Conservation (phyloP, 2,797 vertebrate genomes). For the Leuciscus waleckii region DNA sequence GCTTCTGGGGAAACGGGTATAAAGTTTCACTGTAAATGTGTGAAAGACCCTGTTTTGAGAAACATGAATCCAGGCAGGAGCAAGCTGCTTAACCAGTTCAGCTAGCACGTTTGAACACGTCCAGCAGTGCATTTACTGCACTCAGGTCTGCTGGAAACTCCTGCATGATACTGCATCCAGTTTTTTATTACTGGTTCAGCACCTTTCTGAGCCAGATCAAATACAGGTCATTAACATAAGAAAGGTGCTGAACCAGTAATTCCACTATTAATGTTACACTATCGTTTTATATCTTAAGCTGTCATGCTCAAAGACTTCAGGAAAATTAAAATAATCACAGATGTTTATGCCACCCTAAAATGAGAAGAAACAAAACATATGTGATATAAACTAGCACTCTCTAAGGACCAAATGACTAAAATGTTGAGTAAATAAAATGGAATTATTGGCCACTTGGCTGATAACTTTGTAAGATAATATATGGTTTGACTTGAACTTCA, state of each 20-base stretch:
- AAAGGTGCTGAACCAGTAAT: background rate
- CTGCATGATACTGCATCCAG: background rate
- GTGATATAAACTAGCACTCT: background rate
- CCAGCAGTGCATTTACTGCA: constrained; percentile 48
- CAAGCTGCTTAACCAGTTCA: constrained; percentile 74
- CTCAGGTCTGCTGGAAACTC: constrained; percentile 18
- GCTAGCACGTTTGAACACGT: constrained; percentile 69
- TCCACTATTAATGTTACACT: background rate
- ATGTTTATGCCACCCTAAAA: background rate
- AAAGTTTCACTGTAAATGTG: background rate
- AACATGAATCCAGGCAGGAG: constrained; percentile 56
- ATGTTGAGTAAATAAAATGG: background rate
- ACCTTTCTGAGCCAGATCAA: too few species aligned
- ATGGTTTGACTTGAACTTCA: background rate
- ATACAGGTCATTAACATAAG: background rate
- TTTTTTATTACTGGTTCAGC: background rate
- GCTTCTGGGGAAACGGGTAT: background rate
- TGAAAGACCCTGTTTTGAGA: constrained; percentile 37
- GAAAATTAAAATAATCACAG: background rate
- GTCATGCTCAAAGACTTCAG: background rate
- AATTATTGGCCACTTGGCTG: background rate
- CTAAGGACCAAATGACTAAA: background rate
- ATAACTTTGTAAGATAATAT: background rate
- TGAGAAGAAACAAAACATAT: background rate
- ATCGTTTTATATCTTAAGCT: background rate